These are phyloP conservation scores for Sarcoramphus papa DNA, from an alignment of 2,797 vertebrate species.

Conservation along the genomic window DNA sequence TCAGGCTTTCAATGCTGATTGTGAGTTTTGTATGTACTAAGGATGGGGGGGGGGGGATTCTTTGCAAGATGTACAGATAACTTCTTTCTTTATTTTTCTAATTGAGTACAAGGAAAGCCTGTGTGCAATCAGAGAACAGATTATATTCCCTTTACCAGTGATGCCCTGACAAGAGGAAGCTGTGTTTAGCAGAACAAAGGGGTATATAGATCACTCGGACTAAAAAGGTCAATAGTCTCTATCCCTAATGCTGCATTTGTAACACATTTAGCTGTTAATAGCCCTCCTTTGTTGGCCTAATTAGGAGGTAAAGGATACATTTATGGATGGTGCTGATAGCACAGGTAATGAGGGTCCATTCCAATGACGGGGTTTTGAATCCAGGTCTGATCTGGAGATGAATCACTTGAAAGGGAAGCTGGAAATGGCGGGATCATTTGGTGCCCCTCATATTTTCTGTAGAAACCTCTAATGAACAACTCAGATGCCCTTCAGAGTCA, in stretches of 20 bases:
- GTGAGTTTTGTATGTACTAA: background rate
- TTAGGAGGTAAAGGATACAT: constrained; percentile 48
- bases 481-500: background rate
- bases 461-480: constrained; percentile 42
- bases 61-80: constrained; percentile 22
- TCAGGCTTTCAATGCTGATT: background rate
- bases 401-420: constrained; percentile 47
- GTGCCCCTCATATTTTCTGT: constrained; percentile 20
- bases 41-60: background rate
- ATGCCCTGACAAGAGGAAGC: constrained; percentile 29
- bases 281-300: constrained; percentile 55
- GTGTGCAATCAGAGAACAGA: constrained; percentile 38
- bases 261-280: constrained; percentile 60
- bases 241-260: constrained; percentile 61
- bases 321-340: constrained; percentile 43
- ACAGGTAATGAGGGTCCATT: constrained; percentile 46
- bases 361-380: constrained; percentile 25
- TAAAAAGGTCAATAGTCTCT: constrained; percentile 59
- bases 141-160: constrained; percentile 27
- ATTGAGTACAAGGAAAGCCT: constrained; percentile 25
- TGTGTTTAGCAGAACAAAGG: constrained; percentile 54
- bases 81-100: constrained; percentile 51
- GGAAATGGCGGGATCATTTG: constrained; percentile 28
- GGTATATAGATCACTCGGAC: constrained; percentile 25
- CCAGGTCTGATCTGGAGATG: constrained; percentile 36